Conservation (phyloP, 2,888 invertebrate genomes). For the Ennomos erosarius region DNA sequence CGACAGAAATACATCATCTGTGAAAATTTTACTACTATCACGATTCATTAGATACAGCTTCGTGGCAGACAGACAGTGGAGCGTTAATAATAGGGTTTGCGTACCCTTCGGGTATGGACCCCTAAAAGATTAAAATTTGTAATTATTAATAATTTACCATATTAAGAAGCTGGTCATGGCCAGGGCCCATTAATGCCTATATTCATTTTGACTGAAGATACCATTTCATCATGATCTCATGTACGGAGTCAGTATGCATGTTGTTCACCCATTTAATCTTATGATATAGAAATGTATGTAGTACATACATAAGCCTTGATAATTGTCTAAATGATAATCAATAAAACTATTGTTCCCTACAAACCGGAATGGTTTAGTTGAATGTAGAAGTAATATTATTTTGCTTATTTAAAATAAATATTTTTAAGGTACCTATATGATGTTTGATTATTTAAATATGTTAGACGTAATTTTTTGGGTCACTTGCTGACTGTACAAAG, state of each 20-base stretch:
- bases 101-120: too few relatives aligned
- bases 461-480: too few relatives aligned
- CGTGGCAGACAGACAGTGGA: too few relatives aligned
- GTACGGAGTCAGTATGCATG: slow-evolving; percentile 43
- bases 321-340: slow-evolving; percentile 42
- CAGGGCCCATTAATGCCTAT: too few relatives aligned
- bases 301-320: slow-evolving; percentile 34
- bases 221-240: slow-evolving; percentile 23
- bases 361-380: slow-evolving; percentile 35
- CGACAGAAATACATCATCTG: too few relatives aligned
- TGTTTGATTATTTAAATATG: neutral
- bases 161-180: too few relatives aligned
- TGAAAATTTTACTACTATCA: too few relatives aligned
- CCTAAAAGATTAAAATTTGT: too few relatives aligned
- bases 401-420: slow-evolving; percentile 56
- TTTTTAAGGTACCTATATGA: slow-evolving; percentile 35
- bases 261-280: slow-evolving; percentile 30
- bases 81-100: too few relatives aligned
- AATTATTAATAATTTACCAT: too few relatives aligned
- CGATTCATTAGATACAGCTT: too few relatives aligned
- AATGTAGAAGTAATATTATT: slow-evolving; percentile 53
- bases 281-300: slow-evolving; percentile 16
- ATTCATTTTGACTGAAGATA: slow-evolving; percentile 3
- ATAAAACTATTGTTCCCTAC: slow-evolving; percentile 34
- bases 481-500: too few relatives aligned